A percentile compares a stretch with the other conserved stretches of the same genome.
These are phyloP conservation scores for human (Homo sapiens) DNA, from an alignment of 2,113 vertebrate genomes.

Conservation along the genomic window GRCh38 chr22:23779001-23779500, in stretches of 20 bases:
- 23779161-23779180: background rate
- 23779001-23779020: background rate
- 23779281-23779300: accelerated
- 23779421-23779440: background rate
- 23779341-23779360: slow-evolving; percentile 80
- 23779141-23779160: background rate
- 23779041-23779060: background rate
- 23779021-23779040: background rate
- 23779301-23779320: slow-evolving; percentile 90
- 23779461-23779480: background rate
- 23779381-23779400: slow-evolving; percentile 92
- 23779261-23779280: background rate
- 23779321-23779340: slow-evolving; percentile 85
- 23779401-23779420: slow-evolving; percentile 94
- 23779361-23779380: slow-evolving; percentile 92
- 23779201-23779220: slow-evolving; percentile 18
- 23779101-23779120: background rate
- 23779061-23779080: background rate
- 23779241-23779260: slow-evolving; percentile 46
- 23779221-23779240: background rate
- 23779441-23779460: background rate
- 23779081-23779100: background rate
- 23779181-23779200: slow-evolving; percentile 3
- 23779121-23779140: background rate
- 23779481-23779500: background rate